These are phyloP conservation scores for Xerus inauris DNA, from an alignment of 2,113 vertebrate species.

Conservation along the genomic window DNA sequence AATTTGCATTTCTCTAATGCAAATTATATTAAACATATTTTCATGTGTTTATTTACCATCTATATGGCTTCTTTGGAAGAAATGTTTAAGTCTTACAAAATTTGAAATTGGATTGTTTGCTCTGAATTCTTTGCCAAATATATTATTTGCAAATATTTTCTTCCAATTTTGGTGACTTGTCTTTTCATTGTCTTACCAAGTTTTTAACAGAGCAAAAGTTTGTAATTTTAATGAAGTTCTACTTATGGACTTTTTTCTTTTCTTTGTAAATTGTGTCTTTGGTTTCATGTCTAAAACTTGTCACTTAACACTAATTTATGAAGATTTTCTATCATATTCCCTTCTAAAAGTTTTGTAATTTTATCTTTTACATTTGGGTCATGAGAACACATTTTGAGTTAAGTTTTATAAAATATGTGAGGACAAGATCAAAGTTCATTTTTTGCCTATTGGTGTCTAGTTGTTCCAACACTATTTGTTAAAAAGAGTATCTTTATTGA, in stretches of 20 bases:
- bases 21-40: neutral
- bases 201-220: neutral
- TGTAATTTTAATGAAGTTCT: conserved; percentile 7
- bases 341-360: conserved; percentile 14
- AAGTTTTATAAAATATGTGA: conserved; percentile 8
- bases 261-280: neutral
- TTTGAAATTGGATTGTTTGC: neutral
- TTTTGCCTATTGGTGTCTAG: neutral
- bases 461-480: neutral
- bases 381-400: neutral
- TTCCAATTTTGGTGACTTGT: neutral
- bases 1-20: neutral
- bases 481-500: neutral
- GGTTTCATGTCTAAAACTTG: neutral
- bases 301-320: neutral
- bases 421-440: neutral
- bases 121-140: neutral
- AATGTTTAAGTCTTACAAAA: neutral
- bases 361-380: conserved; percentile 9
- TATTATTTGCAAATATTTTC: neutral
- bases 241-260: neutral
- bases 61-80: neutral
- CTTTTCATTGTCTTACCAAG: neutral
- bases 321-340: conserved; percentile 9
- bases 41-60: neutral